These are phyloP conservation scores for Eptesicus fuscus DNA, from an alignment of 2,113 vertebrate genomes.

Conservation along the genomic window DNA sequence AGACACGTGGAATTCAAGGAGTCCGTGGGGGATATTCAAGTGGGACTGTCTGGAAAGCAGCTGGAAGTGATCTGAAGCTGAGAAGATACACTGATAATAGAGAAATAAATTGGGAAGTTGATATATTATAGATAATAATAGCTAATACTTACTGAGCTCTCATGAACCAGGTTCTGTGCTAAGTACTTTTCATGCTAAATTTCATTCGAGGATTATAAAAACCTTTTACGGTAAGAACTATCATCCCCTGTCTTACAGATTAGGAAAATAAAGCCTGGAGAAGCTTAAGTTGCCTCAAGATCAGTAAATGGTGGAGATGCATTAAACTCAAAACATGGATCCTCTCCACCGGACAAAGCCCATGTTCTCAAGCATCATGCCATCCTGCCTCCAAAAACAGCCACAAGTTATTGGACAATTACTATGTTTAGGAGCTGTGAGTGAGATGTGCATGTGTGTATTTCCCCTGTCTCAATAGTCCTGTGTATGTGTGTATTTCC, in stretches of 20 bases:
- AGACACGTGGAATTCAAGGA: not conserved
- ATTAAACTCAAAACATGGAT: not conserved
- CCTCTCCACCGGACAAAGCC: not conserved
- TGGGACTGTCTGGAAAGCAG: not conserved
- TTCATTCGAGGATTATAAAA: conserved; percentile 35
- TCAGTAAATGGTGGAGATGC: not conserved
- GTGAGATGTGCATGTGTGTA: not conserved
- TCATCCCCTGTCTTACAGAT: not conserved
- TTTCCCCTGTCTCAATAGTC: not conserved
- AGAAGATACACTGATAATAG: not conserved
- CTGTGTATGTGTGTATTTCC: too few relatives aligned
- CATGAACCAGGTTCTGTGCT: not conserved
- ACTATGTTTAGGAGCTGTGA: not conserved
- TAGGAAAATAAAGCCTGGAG: not conserved
- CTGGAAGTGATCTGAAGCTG: not conserved
- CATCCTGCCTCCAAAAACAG: not conserved
- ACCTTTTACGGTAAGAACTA: not conserved
- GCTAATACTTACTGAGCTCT: not conserved
- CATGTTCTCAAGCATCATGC: not conserved
- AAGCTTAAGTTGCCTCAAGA: not conserved
- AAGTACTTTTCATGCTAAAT: not conserved
- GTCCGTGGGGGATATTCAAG: not conserved
- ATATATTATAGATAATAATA: not conserved
- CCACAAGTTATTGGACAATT: not conserved
- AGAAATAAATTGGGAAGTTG: not conserved